A percentile compares a stretch with the other conserved stretches of the same genome.
phyloP scores from a whole-genome alignment of 2,113 vertebrate species.

The Vulpes lagopus region DNA sequence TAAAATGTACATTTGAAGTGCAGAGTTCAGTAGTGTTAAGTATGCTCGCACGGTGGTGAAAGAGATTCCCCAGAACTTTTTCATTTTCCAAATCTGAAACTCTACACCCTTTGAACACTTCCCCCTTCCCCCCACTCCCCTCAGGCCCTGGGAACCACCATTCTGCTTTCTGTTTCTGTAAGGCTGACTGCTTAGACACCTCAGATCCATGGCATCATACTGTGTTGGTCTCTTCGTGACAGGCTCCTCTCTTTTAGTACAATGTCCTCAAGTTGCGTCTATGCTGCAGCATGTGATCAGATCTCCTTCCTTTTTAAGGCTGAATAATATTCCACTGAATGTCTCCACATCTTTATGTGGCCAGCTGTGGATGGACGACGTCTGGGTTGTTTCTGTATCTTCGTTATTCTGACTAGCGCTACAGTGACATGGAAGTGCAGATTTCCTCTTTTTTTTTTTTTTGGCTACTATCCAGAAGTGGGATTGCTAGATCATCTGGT shows the following conservation, averaged over 20 bases:
- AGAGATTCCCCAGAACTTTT: constrained; percentile 1
- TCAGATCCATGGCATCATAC: neutral
- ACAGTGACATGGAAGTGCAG: neutral
- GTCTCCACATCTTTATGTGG: neutral
- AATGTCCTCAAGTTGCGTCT: neutral
- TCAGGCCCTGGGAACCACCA: neutral
- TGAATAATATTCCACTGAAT: neutral
- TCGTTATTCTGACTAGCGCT: neutral
- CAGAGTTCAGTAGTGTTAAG: neutral
- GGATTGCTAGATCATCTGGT: neutral
- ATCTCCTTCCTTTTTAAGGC: neutral
- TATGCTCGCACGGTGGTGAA: neutral
- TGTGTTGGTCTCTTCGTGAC: neutral
- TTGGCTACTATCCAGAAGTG: neutral
- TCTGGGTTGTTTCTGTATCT: neutral
- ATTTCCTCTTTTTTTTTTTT: too few species aligned
- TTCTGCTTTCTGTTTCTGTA: neutral
- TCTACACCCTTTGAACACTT: neutral
- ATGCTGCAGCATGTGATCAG: neutral
- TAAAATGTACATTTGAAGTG: neutral
- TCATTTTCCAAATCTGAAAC: constrained; percentile 32
- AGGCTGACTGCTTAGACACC: neutral
- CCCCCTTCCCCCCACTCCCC: neutral
- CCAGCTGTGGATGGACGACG: too few species aligned
- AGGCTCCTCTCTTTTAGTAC: neutral